These are phyloP conservation scores for Watsonalla binaria DNA, from an alignment of 2,888 invertebrate species.

Conservation along the genomic window DNA sequence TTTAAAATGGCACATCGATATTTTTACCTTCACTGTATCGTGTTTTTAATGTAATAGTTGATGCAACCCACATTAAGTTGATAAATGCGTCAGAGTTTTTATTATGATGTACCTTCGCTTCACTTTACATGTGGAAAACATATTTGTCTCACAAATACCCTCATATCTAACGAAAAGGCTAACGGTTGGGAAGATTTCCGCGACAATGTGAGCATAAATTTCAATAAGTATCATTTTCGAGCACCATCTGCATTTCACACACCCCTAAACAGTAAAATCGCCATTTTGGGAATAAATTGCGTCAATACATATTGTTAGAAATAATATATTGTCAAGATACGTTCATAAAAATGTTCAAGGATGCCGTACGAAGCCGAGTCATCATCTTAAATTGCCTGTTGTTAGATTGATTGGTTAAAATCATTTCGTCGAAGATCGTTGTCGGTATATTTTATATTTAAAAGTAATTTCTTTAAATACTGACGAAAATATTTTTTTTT, in stretches of 20 bases:
- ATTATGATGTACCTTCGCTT: too few relatives aligned
- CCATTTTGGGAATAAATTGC: not conserved
- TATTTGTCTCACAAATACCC: too few relatives aligned
- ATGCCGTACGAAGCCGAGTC: not conserved
- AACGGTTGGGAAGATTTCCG: not conserved
- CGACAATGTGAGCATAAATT: not conserved
- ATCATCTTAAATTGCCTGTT: slow-evolving; percentile 1
- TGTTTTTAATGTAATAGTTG: too few relatives aligned
- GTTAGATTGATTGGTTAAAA: not conserved
- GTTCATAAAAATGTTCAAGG: not conserved
- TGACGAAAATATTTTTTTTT: too few relatives aligned
- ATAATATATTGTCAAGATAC: not conserved
- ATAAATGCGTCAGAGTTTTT: too few relatives aligned
- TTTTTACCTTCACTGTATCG: too few relatives aligned
- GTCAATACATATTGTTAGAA: not conserved
- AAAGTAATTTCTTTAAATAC: too few relatives aligned
- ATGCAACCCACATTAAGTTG: too few relatives aligned
- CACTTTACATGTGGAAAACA: too few relatives aligned
- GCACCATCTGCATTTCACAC: not conserved
- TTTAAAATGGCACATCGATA: too few relatives aligned
- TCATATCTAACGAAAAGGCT: not conserved
- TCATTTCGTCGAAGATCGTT: too few relatives aligned
- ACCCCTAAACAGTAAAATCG: not conserved
- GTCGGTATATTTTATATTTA: too few relatives aligned
- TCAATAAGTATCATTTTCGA: not conserved